phyloP scores from a whole-genome alignment of 2,113 vertebrate species.

The Odobenus rosmarus region DNA sequence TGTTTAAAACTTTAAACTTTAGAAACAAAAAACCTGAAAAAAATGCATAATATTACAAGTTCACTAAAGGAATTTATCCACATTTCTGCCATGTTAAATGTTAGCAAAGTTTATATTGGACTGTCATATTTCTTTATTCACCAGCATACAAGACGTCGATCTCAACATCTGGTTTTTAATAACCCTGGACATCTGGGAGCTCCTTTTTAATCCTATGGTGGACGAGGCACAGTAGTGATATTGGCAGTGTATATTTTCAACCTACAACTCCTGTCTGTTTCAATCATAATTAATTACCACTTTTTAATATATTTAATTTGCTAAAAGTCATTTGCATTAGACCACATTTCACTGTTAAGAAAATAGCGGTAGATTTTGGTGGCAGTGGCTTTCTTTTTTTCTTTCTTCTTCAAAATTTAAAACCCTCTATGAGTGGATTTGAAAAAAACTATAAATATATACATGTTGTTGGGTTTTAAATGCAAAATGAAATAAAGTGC shows the following conservation, averaged over 20 bases:
- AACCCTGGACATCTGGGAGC: slow-evolving; percentile 88
- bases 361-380: slow-evolving; percentile 45
- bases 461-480: slow-evolving; percentile 56
- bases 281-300: slow-evolving; percentile 88
- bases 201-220: slow-evolving; percentile 83
- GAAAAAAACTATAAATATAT: slow-evolving; percentile 32
- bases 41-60: slow-evolving; percentile 76
- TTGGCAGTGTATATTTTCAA: slow-evolving; percentile 85
- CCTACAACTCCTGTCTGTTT: slow-evolving; percentile 86
- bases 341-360: slow-evolving; percentile 57
- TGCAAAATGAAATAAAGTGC: slow-evolving; percentile 67
- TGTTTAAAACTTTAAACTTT: slow-evolving; percentile 57
- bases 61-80: slow-evolving; percentile 84
- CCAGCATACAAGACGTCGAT: slow-evolving; percentile 84
- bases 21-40: slow-evolving; percentile 57
- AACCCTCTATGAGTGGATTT: slow-evolving; percentile 50
- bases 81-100: slow-evolving; percentile 85
- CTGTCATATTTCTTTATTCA: slow-evolving; percentile 91
- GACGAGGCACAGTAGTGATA: slow-evolving; percentile 83
- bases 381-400: slow-evolving; percentile 44
- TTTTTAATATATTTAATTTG: slow-evolving; percentile 84
- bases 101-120: slow-evolving; percentile 90
- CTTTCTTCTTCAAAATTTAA: slow-evolving; percentile 48
- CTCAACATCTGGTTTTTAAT: slow-evolving; percentile 91
- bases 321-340: slow-evolving; percentile 75